Evolutionary conservation across 2,797 vertebrate genomes (phyloP), one percentile per base, ranked within the genome.

Genomic region (Takifugu rubripes): DNA sequence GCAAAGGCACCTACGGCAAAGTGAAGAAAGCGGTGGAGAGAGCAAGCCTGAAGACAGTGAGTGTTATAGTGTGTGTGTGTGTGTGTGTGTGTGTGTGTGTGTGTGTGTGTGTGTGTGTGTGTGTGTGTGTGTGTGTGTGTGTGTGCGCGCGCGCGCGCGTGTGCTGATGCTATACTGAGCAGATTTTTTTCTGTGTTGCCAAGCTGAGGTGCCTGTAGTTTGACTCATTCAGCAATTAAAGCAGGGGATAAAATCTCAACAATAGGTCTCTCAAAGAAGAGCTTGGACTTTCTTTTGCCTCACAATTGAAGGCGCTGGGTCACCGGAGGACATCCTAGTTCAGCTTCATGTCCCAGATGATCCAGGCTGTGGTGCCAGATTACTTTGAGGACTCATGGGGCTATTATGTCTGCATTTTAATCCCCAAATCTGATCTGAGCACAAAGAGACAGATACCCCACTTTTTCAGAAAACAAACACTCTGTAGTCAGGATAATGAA

Each of bases 1-100:
- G 92, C 4, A 91, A 81, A 72, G 92, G 92, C 42, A 86, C 92
- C 0, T 93, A 93, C 55, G 92, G 92, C 0, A 93, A 92, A 74
- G 92, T 93, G 64, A 93, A 91, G 86, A 91, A 74, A 74, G 92
- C 90, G 11, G 74, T 90, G 40, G 91, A 93, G 75, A 90, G 83
- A 64, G 54, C 75, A 0, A 91, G 78, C 26, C 74, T 84, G 36
- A 89, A 68, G 64, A 91, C 87, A 56, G 91, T 92, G 65, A 90
- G 90, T 56, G 43, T 1, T 4, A 21, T 21, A 21, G 24, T 52
- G 12, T 50, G 7, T 48, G 27, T 63, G 54, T 72, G 14, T 66
- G 24, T 52, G 12, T 50, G 7, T 48, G 24, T 52, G 12, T 50
- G 7, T 48, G 24, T 52, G 12, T 50, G 7, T 48, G 24, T 52